These are phyloP conservation scores for Pantherophis vulpinus DNA, from an alignment of 2,797 vertebrate species.

Conservation along the genomic window DNA sequence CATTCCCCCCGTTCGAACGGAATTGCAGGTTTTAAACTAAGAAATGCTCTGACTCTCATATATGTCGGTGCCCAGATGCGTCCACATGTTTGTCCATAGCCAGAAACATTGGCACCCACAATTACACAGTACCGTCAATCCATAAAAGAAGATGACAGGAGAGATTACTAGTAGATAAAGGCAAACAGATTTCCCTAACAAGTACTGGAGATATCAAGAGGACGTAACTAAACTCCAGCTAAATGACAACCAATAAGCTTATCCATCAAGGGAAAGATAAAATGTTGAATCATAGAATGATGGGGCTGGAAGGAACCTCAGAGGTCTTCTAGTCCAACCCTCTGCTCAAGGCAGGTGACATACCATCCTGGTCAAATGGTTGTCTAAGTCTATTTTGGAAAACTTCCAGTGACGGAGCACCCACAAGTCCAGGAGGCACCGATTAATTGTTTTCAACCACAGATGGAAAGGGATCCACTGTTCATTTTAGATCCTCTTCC, in stretches of 20 bases:
- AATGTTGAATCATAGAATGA: neutral
- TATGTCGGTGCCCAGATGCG: neutral
- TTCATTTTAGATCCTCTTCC: neutral
- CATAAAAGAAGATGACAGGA: neutral
- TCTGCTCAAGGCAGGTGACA: neutral
- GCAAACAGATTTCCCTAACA: neutral
- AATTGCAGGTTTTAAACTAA: neutral
- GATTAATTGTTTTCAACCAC: neutral
- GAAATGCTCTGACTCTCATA: neutral
- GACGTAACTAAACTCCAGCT: slow-evolving; percentile 21
- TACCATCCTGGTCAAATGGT: neutral
- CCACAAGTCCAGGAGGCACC: neutral
- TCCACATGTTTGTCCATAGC: neutral
- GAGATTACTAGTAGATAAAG: neutral
- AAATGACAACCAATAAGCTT: neutral
- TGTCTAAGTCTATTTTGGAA: neutral
- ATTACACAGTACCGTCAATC: neutral
- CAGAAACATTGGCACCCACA: neutral
- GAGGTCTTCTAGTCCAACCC: neutral
- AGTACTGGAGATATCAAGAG: neutral
- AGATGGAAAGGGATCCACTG: neutral
- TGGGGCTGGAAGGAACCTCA: neutral
- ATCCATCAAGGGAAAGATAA: slow-evolving; percentile 7
- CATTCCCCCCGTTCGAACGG: too few species aligned
- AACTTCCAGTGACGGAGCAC: neutral